phyloP scores from a whole-genome alignment of 2,113 vertebrate genomes.

The Lates calcarifer region DNA sequence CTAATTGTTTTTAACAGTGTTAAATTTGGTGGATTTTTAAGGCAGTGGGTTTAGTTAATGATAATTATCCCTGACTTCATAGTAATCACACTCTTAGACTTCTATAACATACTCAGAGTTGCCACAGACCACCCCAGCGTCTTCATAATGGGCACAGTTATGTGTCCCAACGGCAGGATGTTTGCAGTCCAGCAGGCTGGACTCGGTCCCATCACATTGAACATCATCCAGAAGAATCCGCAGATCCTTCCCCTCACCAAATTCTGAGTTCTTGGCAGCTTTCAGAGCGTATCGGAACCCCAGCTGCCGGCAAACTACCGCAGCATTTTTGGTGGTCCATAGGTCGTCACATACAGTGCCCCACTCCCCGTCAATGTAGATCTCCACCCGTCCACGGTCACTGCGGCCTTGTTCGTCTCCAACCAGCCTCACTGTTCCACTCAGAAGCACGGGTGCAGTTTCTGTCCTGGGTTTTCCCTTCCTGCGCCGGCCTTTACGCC shows the following conservation, averaged over 20 bases:
- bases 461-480: constrained; percentile 69
- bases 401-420: constrained; percentile 62
- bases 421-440: constrained; percentile 86
- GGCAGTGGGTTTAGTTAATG: not conserved
- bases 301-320: constrained; percentile 92
- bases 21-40: no score
- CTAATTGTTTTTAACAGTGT: not conserved
- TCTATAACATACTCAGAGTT: constrained; percentile 39
- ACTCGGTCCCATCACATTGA: constrained; percentile 87
- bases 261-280: constrained; percentile 89
- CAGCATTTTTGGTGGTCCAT: constrained; percentile 84
- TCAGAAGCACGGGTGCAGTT: constrained; percentile 16
- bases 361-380: constrained; percentile 88
- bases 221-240: constrained; percentile 92
- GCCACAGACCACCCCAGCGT: constrained; percentile 91
- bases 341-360: constrained; percentile 94
- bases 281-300: constrained; percentile 86
- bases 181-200: constrained; percentile 87
- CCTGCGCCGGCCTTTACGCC: constrained; percentile 69
- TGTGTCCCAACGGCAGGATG: constrained; percentile 86
- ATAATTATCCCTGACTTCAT: not conserved
- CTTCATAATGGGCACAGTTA: constrained; percentile 93
- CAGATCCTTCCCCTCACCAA: constrained; percentile 87
- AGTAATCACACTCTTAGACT: constrained; percentile 33
- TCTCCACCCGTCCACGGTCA: constrained; percentile 89